phyloP scores from a whole-genome alignment of 2,113 vertebrate genomes.

The Chelonoidis abingdonii region DNA sequence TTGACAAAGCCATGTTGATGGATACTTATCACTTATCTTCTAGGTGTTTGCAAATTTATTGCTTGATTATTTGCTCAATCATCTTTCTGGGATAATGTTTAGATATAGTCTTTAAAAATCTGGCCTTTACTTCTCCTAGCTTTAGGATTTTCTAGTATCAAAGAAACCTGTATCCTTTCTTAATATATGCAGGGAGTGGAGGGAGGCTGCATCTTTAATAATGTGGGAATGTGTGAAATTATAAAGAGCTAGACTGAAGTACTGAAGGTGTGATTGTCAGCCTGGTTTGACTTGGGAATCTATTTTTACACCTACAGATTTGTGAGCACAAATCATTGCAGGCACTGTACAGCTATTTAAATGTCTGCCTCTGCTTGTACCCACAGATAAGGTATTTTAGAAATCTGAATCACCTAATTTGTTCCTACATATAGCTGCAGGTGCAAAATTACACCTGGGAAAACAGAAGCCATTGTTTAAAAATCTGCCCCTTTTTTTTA shows the following conservation, averaged over 20 bases:
- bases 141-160: background rate
- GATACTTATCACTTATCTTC: no score
- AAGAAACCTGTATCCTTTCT: background rate
- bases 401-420: no score
- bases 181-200: background rate
- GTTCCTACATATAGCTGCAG: no score
- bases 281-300: background rate
- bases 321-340: background rate
- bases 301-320: background rate
- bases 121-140: background rate
- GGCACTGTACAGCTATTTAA: background rate
- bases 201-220: background rate
- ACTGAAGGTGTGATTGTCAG: background rate
- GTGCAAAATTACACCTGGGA: no score
- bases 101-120: no score
- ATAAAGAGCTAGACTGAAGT: background rate
- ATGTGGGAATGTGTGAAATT: background rate
- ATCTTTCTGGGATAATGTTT: no score
- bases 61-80: no score
- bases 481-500: no score
- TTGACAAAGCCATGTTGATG: no score
- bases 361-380: background rate
- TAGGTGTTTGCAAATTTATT: no score
- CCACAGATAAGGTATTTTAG: no score
- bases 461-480: no score